phyloP scores from a whole-genome alignment of 2,888 invertebrate species.

The Campoletis raptor region DNA sequence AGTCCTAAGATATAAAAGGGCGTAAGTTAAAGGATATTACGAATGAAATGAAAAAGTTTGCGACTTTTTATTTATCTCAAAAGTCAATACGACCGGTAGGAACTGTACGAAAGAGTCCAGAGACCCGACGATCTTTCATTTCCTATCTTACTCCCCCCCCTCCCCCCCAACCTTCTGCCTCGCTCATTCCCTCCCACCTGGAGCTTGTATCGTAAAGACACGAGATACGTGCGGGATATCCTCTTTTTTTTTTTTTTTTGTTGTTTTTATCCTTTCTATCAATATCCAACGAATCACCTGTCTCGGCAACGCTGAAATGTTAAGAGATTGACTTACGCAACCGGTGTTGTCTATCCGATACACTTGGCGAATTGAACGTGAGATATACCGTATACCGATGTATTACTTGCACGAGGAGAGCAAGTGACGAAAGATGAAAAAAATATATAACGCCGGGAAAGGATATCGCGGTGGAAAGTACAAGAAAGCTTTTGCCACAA shows the following conservation, averaged over 20 bases:
- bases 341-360: slow-evolving; percentile 74
- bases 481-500: slow-evolving; percentile 40
- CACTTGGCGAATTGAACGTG: slow-evolving; percentile 49
- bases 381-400: slow-evolving; percentile 16
- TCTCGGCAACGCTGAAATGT: slow-evolving; percentile 74
- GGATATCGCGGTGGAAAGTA: slow-evolving; percentile 64
- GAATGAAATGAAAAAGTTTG: not conserved
- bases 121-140: slow-evolving; percentile 71
- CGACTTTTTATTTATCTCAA: not conserved
- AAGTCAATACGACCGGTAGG: not conserved
- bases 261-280: slow-evolving; percentile 35
- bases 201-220: slow-evolving; percentile 59
- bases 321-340: slow-evolving; percentile 76
- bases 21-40: not conserved
- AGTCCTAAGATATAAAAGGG: not conserved
- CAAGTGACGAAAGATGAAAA: slow-evolving; percentile 29
- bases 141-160: slow-evolving; percentile 76
- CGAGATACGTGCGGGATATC: slow-evolving; percentile 67
- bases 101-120: not conserved
- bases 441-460: slow-evolving; percentile 54
- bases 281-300: slow-evolving; percentile 56
- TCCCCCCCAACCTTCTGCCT: slow-evolving; percentile 56
- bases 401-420: slow-evolving; percentile 28
- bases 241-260: too few species aligned
- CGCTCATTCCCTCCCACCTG: not conserved